These are phyloP conservation scores for Ornithoptera priamus DNA, from an alignment of 2,888 invertebrate species.

Conservation along the genomic window DNA sequence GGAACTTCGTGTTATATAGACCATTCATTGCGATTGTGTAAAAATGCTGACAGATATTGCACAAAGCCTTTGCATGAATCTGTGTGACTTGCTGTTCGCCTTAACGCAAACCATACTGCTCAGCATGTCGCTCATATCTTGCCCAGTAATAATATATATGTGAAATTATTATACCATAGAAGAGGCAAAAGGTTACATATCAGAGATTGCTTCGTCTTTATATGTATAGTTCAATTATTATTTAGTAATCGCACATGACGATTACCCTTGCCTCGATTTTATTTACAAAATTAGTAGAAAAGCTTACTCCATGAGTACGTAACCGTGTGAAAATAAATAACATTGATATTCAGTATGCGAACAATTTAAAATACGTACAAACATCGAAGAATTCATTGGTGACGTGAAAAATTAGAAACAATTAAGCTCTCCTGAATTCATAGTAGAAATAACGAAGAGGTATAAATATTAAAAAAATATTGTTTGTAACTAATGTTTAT, in stretches of 20 bases:
- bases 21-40: constrained; percentile 37
- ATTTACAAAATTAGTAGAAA: constrained; percentile 21
- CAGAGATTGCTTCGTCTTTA: constrained; percentile 47
- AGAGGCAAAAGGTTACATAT: constrained; percentile 72
- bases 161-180: constrained; percentile 34
- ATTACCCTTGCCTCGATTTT: constrained; percentile 49
- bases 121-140: constrained; percentile 54
- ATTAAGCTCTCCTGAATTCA: too few species aligned
- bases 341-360: too few species aligned
- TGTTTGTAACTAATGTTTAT: too few species aligned
- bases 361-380: too few species aligned
- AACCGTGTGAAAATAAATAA: too few species aligned
- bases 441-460: too few species aligned
- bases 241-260: constrained; percentile 49
- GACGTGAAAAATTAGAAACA: too few species aligned
- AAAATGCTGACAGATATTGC: constrained; percentile 30
- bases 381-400: too few species aligned
- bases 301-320: too few species aligned
- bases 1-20: constrained; percentile 71
- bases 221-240: constrained; percentile 55
- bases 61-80: constrained; percentile 37
- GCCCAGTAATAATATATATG: constrained; percentile 39
- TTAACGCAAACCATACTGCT: constrained; percentile 53
- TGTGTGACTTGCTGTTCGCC: constrained; percentile 46
- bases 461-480: too few species aligned